Percentiles rank a stretch among this genome's conserved stretches.
These are phyloP conservation scores for Drosophila sp. DNA, from an alignment of 1,140 invertebrate species.

Conservation along the genomic window DNA sequence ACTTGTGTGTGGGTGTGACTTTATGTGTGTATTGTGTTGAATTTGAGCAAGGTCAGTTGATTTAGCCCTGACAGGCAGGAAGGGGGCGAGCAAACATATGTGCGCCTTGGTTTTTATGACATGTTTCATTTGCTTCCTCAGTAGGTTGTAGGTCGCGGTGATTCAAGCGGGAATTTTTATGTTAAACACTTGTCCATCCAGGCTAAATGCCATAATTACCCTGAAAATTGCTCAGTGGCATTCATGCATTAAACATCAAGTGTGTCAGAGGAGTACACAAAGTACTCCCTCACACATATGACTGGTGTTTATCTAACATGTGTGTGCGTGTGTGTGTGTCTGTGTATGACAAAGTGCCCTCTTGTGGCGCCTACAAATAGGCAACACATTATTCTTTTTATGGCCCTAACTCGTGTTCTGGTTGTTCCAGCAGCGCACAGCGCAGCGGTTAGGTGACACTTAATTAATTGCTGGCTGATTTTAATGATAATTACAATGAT, in stretches of 20 bases:
- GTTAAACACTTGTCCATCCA: slow-evolving; percentile 45
- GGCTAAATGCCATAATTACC: slow-evolving; percentile 53
- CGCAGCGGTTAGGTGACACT: slow-evolving; percentile 14
- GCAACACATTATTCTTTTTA: slow-evolving; percentile 37
- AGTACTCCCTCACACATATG: background rate
- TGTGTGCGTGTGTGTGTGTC: slow-evolving; percentile 16
- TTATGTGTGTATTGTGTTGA: background rate
- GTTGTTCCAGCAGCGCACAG: background rate
- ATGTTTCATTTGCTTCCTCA: slow-evolving; percentile 17
- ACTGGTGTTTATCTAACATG: slow-evolving; percentile 1
- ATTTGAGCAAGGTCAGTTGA: slow-evolving; percentile 45
- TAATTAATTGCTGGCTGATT: slow-evolving; percentile 38
- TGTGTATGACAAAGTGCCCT: slow-evolving; percentile 28
- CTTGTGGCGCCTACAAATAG: slow-evolving; percentile 24
- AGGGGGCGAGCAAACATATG: background rate
- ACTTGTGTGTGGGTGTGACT: background rate
- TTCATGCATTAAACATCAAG: slow-evolving; percentile 36
- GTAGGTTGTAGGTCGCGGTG: slow-evolving; percentile 13
- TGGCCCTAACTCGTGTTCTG: slow-evolving; percentile 28
- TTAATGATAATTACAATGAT: slow-evolving; percentile 34
- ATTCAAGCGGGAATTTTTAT: slow-evolving; percentile 46
- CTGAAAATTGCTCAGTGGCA: slow-evolving; percentile 40
- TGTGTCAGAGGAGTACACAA: slow-evolving; percentile 1
- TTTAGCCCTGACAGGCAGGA: slow-evolving; percentile 26
- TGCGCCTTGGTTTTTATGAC: slow-evolving; percentile 27